Conservation (phyloP, 2,113 vertebrate genomes). For the Callospermophilus lateralis region DNA sequence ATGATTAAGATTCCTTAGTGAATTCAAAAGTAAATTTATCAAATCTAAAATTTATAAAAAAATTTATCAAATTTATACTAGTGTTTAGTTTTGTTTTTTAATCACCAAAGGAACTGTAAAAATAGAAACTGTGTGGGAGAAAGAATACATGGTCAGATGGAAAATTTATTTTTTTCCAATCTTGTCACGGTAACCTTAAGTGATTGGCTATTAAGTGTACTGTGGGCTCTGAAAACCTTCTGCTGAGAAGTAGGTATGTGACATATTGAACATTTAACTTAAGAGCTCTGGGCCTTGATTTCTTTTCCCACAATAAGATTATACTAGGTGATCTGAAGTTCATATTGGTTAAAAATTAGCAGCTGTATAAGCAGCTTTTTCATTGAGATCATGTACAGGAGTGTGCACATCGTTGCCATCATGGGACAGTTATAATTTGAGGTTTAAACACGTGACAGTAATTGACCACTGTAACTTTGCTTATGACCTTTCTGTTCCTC, state of each 20-base stretch:
- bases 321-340: conserved; percentile 5
- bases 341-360: not conserved
- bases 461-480: not conserved
- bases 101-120: conserved; percentile 32
- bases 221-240: no score
- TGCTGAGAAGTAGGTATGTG: not conserved
- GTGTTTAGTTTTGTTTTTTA: conserved; percentile 53
- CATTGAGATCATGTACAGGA: not conserved
- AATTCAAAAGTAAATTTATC: conserved; percentile 25
- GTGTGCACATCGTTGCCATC: not conserved
- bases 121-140: conserved; percentile 4
- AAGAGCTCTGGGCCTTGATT: not conserved
- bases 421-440: not conserved
- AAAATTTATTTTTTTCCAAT: no score
- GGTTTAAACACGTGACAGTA: not conserved
- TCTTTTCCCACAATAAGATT: not conserved
- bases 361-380: not conserved
- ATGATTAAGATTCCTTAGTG: conserved; percentile 21
- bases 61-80: conserved; percentile 30
- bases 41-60: conserved; percentile 24
- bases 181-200: no score
- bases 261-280: not conserved
- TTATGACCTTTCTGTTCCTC: conserved; percentile 56
- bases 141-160: not conserved
- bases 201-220: no score